These are phyloP conservation scores for Amphiprion ocellaris DNA, from an alignment of 2,113 vertebrate genomes.

Conservation along the genomic window DNA sequence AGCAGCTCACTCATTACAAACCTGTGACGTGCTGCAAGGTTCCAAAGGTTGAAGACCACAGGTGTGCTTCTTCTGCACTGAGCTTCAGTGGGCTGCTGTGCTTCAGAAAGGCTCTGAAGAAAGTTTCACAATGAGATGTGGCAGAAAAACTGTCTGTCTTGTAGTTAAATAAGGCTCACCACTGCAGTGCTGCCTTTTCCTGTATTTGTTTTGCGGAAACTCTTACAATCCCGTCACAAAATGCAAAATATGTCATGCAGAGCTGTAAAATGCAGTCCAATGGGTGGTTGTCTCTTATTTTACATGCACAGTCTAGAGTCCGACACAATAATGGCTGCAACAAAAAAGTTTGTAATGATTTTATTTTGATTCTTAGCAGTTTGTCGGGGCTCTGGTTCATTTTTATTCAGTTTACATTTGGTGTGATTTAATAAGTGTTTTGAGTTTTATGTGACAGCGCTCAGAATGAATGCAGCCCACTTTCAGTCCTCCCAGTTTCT, in stretches of 20 bases:
- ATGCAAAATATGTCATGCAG: background rate
- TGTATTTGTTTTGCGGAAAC: background rate
- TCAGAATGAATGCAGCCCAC: too few relatives aligned
- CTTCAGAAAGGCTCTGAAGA: background rate
- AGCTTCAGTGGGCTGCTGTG: background rate
- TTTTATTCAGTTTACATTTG: conserved; percentile 2
- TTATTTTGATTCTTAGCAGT: background rate
- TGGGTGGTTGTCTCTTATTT: too few relatives aligned
- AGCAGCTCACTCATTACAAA: background rate
- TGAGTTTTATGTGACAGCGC: too few relatives aligned
- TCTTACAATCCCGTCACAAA: background rate
- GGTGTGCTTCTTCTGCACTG: background rate
- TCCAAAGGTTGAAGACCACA: background rate
- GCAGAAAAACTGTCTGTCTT: background rate
- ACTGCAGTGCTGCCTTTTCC: background rate
- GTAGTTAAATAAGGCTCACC: background rate
- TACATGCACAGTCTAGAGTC: too few relatives aligned
- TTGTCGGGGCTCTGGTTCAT: background rate
- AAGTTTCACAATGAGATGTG: background rate
- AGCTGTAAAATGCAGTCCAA: background rate
- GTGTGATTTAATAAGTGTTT: too few relatives aligned
- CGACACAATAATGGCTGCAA: background rate
- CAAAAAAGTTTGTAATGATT: background rate
- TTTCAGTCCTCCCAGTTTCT: too few relatives aligned
- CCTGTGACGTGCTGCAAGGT: background rate